phyloP scores from a whole-genome alignment of 1,140 invertebrate species.

The Ceratoteleas bidentatus region DNA sequence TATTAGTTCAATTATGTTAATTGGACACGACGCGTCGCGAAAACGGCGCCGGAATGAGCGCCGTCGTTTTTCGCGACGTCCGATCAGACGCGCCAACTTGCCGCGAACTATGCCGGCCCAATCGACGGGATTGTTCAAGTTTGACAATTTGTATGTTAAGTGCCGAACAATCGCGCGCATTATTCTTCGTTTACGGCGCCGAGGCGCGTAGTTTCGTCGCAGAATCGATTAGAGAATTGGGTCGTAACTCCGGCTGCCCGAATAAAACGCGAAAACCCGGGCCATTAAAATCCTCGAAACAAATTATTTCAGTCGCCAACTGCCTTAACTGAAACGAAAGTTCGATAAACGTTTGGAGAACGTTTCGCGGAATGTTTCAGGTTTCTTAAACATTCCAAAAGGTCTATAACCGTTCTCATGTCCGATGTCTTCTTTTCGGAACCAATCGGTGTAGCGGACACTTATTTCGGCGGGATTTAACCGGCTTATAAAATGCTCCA shows the following conservation, averaged over 20 bases:
- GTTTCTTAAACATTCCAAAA: no score
- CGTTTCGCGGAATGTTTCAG: no score
- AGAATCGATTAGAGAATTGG: conserved; percentile 31
- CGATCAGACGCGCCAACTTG: no score
- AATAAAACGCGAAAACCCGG: neutral
- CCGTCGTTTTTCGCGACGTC: no score
- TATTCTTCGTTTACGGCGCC: conserved; percentile 5
- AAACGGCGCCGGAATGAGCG: neutral
- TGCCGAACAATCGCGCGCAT: neutral
- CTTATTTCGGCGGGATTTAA: conserved; percentile 48
- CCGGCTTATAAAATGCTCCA: conserved; percentile 40
- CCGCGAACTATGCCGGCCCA: no score
- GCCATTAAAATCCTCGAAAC: no score
- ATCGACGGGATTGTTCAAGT: no score
- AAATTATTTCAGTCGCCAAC: neutral
- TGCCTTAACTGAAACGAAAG: no score
- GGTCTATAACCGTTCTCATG: no score
- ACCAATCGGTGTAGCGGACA: conserved; percentile 3
- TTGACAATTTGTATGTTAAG: no score
- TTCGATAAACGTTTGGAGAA: no score
- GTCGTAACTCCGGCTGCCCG: conserved; percentile 15
- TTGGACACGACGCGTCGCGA: conserved; percentile 22
- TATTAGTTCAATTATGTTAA: conserved; percentile 52
- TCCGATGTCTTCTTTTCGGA: no score
- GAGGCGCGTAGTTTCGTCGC: conserved; percentile 3